Evolutionary conservation across 2,113 vertebrate genomes (phyloP).

Genomic region (Lipophrys pholis): DNA sequence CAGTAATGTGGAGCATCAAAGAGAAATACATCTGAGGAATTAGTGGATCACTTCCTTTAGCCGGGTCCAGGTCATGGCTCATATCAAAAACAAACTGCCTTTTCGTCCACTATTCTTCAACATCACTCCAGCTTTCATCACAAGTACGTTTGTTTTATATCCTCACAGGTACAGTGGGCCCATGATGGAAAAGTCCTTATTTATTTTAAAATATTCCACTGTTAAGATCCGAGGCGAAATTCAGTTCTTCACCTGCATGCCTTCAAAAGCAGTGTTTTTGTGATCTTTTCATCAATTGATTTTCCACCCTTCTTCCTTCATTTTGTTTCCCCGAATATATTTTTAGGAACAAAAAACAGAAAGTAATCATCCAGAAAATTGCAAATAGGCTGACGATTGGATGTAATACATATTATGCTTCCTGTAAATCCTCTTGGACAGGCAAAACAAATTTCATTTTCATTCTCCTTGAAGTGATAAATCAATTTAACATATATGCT

Average conservation of each 20-base stretch:
- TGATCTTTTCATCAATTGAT: background rate
- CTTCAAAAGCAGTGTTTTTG: no score
- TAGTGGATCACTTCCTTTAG: slow-evolving; percentile 24
- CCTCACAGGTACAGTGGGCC: no score
- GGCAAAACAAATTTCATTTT: slow-evolving; percentile 34
- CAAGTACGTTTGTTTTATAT: no score
- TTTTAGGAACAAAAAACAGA: slow-evolving; percentile 42
- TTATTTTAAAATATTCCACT: no score
- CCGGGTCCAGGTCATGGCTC: slow-evolving; percentile 19
- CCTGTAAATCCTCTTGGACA: slow-evolving; percentile 25
- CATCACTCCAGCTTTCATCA: background rate
- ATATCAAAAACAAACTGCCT: slow-evolving; percentile 7
- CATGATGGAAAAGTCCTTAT: no score
- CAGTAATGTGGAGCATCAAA: slow-evolving; percentile 29
- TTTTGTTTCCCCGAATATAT: slow-evolving; percentile 23
- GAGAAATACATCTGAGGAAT: slow-evolving; percentile 12
- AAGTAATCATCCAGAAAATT: slow-evolving; percentile 67
- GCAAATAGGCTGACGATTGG: slow-evolving; percentile 51
- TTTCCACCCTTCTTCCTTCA: slow-evolving; percentile 23
- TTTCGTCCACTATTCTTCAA: background rate
- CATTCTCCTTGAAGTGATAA: slow-evolving; percentile 25
- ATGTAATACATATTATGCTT: slow-evolving; percentile 24
- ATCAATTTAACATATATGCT: slow-evolving; percentile 13
- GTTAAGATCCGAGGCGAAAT: no score
- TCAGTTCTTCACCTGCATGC: no score